These are phyloP conservation scores for Tauraco hartlaubi DNA, from an alignment of 2,797 vertebrate genomes.

Conservation along the genomic window DNA sequence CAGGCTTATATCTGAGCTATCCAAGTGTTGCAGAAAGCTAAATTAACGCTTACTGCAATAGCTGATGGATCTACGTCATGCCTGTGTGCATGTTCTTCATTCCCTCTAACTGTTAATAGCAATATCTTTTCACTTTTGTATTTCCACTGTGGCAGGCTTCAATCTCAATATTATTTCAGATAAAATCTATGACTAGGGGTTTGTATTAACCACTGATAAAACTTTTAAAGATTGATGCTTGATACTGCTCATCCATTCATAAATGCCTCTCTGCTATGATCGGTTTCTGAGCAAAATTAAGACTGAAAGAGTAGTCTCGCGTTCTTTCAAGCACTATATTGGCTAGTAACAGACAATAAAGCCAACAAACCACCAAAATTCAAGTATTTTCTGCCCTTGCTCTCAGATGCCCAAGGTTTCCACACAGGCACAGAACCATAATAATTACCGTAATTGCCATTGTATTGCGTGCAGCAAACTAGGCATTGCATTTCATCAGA, in stretches of 20 bases:
- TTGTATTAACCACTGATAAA: slow-evolving; percentile 34
- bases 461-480: not conserved
- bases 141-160: slow-evolving; percentile 7
- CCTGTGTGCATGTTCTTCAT: not conserved
- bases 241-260: slow-evolving; percentile 38
- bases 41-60: slow-evolving; percentile 34
- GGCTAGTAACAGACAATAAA: not conserved
- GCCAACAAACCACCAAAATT: slow-evolving; percentile 28
- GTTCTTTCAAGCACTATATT: not conserved
- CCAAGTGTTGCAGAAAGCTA: slow-evolving; percentile 1
- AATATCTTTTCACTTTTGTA: not conserved
- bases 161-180: slow-evolving; percentile 45
- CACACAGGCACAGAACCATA: not conserved
- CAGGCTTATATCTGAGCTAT: not conserved
- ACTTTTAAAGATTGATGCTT: slow-evolving; percentile 38
- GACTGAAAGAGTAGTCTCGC: slow-evolving; percentile 19
- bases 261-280: slow-evolving; percentile 6
- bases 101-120: not conserved
- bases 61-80: not conserved
- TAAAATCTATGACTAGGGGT: not conserved
- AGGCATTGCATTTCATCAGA: fast-evolving
- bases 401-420: not conserved
- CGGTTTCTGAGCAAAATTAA: slow-evolving; percentile 47
- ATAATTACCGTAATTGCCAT: not conserved
- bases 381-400: not conserved